Percentiles rank a stretch among this genome's conserved stretches.
These are phyloP conservation scores for Drosophila aff. DNA, from an alignment of 1,140 invertebrate species.

Conservation along the genomic window DNA sequence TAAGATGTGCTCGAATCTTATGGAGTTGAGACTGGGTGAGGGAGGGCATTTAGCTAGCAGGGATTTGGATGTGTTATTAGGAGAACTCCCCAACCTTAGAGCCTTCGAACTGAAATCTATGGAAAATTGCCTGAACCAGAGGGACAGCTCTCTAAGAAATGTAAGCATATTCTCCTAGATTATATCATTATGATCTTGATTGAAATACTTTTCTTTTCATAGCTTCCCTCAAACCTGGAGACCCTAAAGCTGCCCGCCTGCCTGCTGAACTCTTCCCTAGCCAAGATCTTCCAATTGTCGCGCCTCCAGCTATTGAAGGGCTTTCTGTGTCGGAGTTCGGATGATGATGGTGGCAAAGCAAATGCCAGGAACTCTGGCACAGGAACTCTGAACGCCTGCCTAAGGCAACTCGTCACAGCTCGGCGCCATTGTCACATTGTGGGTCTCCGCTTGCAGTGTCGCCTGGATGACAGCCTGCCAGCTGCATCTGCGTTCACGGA, in stretches of 20 bases:
- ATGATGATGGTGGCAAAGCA: constrained; percentile 21
- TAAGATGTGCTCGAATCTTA: constrained; percentile 35
- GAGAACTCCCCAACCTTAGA: constrained; percentile 17
- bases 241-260: constrained; percentile 61
- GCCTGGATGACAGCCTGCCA: constrained; percentile 61
- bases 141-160: not conserved
- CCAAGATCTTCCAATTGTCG: constrained; percentile 51
- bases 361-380: constrained; percentile 39
- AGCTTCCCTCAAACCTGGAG: constrained; percentile 33
- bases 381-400: constrained; percentile 29
- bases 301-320: constrained; percentile 60
- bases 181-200: not conserved
- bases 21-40: constrained; percentile 39
- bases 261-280: constrained; percentile 34
- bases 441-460: constrained; percentile 67
- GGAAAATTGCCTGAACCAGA: not conserved
- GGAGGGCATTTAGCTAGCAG: constrained; percentile 4
- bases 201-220: not conserved
- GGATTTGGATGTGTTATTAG: constrained; percentile 34
- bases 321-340: constrained; percentile 53
- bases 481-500: constrained; percentile 12
- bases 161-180: not conserved
- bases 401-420: not conserved
- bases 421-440: constrained; percentile 55
- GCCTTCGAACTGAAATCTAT: constrained; percentile 48